phyloP scores from a whole-genome alignment of 1,140 invertebrate genomes.

The Oryctes rhinoceros region DNA sequence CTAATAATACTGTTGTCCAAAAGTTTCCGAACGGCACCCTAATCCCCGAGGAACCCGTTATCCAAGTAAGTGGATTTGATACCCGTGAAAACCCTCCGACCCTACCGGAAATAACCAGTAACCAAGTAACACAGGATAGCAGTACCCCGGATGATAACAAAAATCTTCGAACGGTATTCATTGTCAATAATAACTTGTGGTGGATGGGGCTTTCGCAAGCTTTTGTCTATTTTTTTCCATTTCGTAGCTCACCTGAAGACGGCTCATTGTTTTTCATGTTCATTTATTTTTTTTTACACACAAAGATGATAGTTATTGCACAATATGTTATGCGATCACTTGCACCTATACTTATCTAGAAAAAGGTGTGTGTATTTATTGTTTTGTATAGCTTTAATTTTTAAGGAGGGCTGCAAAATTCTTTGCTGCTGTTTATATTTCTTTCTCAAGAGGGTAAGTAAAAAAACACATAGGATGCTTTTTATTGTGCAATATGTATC shows the following conservation, averaged over 20 bases:
- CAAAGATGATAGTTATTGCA: constrained; percentile 1
- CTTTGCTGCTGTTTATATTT: not conserved
- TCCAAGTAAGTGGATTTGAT: constrained; percentile 62
- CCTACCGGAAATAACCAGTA: constrained; percentile 60
- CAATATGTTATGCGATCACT: not conserved
- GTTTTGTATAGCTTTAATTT: constrained; percentile 17
- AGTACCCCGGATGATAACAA: constrained; percentile 49
- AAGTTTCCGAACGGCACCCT: constrained; percentile 78
- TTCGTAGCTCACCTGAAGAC: constrained; percentile 40
- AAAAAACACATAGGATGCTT: constrained; percentile 19
- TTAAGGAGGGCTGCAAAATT: constrained; percentile 32
- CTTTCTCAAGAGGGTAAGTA: constrained; percentile 2
- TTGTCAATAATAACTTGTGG: constrained; percentile 55
- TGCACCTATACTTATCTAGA: constrained; percentile 21
- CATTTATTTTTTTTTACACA: constrained; percentile 13
- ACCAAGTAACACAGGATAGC: constrained; percentile 59
- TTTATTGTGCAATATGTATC: not conserved
- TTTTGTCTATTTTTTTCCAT: constrained; percentile 43
- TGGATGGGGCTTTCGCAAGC: constrained; percentile 48
- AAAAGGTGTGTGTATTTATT: not conserved
- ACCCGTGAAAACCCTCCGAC: constrained; percentile 58
- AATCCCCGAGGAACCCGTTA: constrained; percentile 68
- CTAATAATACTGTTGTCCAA: constrained; percentile 76
- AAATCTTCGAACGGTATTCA: constrained; percentile 57
- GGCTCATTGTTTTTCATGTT: not conserved